Conservation (phyloP, 2,888 invertebrate species). For the Agrotis exclamationis region DNA sequence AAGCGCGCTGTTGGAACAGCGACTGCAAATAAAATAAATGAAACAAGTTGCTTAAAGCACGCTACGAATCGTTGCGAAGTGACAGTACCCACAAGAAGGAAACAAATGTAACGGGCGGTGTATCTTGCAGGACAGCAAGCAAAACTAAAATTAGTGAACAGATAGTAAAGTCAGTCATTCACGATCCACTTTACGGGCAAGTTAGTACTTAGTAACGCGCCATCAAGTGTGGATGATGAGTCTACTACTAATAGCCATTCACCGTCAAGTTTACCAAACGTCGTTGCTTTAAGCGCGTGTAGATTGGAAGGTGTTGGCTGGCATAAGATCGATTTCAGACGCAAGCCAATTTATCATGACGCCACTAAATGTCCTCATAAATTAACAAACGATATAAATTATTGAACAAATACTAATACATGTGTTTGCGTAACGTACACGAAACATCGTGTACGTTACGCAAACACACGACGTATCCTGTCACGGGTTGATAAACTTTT, state of each 20-base stretch:
- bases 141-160: background rate
- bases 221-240: too few species aligned
- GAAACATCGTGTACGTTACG: conserved; percentile 25
- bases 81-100: background rate
- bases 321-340: background rate
- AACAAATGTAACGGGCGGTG: background rate
- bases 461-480: conserved; percentile 18
- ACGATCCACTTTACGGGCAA: too few species aligned
- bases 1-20: background rate
- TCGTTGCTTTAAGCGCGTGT: too few species aligned
- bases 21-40: background rate
- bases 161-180: too few species aligned
- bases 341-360: conserved; percentile 1
- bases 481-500: conserved; percentile 44
- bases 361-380: conserved; percentile 20
- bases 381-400: conserved; percentile 5
- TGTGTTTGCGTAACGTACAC: too few species aligned
- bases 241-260: too few species aligned
- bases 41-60: background rate
- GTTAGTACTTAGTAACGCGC: too few species aligned
- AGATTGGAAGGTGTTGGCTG: too few species aligned
- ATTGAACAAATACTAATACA: conserved; percentile 25
- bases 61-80: background rate
- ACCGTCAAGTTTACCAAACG: too few species aligned
- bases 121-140: background rate